A percentile compares a stretch with the other conserved stretches of the same genome.
Evolutionary conservation across 2,113 vertebrate species (phyloP).

Genomic region (Pavo muticus): DNA sequence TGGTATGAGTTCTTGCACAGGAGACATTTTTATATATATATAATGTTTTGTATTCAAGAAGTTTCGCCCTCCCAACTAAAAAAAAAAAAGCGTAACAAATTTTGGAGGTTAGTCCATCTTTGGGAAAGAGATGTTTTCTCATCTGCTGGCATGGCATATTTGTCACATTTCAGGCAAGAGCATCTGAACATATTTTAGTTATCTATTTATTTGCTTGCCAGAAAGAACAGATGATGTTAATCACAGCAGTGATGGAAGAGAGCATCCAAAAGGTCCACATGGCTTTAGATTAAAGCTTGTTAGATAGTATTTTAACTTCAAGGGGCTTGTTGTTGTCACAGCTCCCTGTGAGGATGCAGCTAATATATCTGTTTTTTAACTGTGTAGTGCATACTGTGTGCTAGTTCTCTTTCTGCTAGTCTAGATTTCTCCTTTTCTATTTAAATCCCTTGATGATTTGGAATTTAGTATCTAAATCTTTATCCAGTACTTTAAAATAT

Average conservation of each 20-base stretch:
- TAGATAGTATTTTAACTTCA: slow-evolving; percentile 36
- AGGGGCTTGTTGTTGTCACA: slow-evolving; percentile 31
- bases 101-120: background rate
- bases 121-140: slow-evolving; percentile 9
- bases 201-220: slow-evolving; percentile 57
- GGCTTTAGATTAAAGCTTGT: slow-evolving; percentile 43
- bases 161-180: slow-evolving; percentile 26
- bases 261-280: slow-evolving; percentile 36
- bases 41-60: background rate
- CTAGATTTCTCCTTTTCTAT: background rate
- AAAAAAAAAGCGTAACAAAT: background rate
- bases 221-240: slow-evolving; percentile 61
- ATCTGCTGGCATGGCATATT: background rate
- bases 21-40: background rate
- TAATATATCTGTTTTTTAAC: slow-evolving; percentile 19
- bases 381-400: accelerated
- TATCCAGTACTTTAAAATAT: background rate
- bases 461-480: background rate
- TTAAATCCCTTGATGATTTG: background rate
- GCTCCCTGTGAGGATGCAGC: background rate
- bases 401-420: background rate
- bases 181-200: slow-evolving; percentile 38
- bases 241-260: slow-evolving; percentile 41
- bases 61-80: background rate
- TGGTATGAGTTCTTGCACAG: background rate